Conservation (phyloP, 2,113 vertebrate genomes). For the Rhynchomys soricoides region DNA sequence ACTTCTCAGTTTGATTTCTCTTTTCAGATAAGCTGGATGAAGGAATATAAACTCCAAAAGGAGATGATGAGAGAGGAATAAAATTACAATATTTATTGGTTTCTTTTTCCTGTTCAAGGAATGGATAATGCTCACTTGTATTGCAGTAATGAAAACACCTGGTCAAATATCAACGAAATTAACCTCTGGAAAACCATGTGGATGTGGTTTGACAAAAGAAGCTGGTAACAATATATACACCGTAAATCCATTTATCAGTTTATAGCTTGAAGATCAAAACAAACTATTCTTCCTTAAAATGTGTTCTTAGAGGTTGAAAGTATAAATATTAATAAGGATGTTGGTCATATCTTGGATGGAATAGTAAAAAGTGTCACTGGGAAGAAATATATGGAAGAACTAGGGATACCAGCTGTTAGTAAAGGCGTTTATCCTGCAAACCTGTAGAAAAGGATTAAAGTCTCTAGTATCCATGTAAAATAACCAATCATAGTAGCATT, state of each 20-base stretch:
- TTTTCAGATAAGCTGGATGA: background rate
- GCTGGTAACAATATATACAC: background rate
- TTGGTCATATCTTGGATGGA: background rate
- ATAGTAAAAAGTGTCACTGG: background rate
- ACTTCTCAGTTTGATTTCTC: background rate
- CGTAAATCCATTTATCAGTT: background rate
- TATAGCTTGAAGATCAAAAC: constrained; percentile 8
- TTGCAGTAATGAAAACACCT: constrained; percentile 28
- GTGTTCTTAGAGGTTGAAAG: background rate
- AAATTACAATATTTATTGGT: background rate
- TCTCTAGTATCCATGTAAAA: background rate
- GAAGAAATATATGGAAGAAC: background rate
- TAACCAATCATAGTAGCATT: background rate
- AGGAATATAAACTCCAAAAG: constrained; percentile 9
- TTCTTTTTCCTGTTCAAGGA: constrained; percentile 47
- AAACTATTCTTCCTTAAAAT: background rate
- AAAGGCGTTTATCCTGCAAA: background rate
- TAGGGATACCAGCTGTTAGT: background rate
- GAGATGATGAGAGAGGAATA: constrained; percentile 7
- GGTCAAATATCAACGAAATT: background rate
- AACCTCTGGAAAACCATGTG: background rate
- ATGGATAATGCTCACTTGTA: background rate
- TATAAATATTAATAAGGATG: background rate
- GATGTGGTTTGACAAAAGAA: constrained; percentile 37
- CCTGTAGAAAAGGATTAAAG: background rate